Evolutionary conservation across 2,888 invertebrate genomes (phyloP), one percentile per base, ranked within the genome.

Genomic region (Salticus scenicus): DNA sequence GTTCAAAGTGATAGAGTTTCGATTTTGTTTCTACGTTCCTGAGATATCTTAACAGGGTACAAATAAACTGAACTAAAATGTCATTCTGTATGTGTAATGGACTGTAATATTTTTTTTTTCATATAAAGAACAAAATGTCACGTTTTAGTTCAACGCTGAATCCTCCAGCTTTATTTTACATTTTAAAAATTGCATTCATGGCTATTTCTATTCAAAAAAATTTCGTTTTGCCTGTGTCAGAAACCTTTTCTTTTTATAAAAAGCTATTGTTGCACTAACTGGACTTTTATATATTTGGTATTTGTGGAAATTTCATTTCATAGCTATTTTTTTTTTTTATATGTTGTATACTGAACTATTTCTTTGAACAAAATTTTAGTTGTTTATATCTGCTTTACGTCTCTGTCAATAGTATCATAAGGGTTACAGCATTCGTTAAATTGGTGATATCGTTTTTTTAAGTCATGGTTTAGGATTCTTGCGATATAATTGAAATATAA

Each of bases 61-160:
- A 17, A 17, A 14, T 17, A 47, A 14, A 47, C 2, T 2, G 42
- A 47, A 17, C 42, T 14, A 14, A 47, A 47, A 47, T 17, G 17
- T 7, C 42, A 47, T 47, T 47, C 42, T 14, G 17, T 10, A 37
- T 37, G 1, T 14, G 42, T 47, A 47, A 47, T 47, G 42, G 42
- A 17, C 4, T 37, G 37, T 7, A 37, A 37, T 14, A 47, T 14
- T 47, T 47, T 47, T n/a, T n/a, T n/a, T n/a, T n/a, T 17, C 7
- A 17, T 2, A 17, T 14, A 47, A 47, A 66, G 64, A 66, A 30
- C 17, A 66, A 66, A 66, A 66, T 66, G 64, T 66, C 64, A 66
- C 64, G 64, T 66, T 66, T 66, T 28, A 66, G 28, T 30, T 66
- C 64, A 66, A 30, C 28, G 17, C 30, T 14, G 12, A 66, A 30